Percentiles rank a stretch among this genome's conserved stretches.
These are phyloP conservation scores for Rallus crepitans DNA, from an alignment of 2,797 vertebrate species.

Conservation along the genomic window DNA sequence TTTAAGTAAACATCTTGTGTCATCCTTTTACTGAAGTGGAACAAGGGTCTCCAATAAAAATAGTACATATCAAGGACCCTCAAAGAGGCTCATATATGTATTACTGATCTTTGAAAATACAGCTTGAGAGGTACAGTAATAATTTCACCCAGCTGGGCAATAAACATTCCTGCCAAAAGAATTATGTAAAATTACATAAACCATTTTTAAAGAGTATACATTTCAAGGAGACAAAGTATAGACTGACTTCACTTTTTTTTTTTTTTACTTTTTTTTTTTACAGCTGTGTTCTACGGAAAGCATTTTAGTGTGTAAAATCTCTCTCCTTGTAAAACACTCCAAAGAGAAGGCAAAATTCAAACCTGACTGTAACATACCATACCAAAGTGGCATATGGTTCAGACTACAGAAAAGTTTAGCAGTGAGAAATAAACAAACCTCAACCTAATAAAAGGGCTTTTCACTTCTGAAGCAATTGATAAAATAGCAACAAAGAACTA, in stretches of 20 bases:
- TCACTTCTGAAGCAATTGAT: conserved; percentile 13
- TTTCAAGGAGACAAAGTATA: conserved; percentile 46
- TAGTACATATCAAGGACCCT: conserved; percentile 40
- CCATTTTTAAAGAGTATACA: conserved; percentile 36
- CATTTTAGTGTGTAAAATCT: conserved; percentile 38
- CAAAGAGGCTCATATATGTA: conserved; percentile 43
- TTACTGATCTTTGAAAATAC: conserved; percentile 69
- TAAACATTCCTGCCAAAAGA: conserved; percentile 82
- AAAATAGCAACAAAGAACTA: conserved; percentile 11
- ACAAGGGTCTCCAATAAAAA: conserved; percentile 71
- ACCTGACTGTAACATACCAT: neutral
- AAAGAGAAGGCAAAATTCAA: conserved; percentile 57
- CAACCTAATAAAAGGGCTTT: neutral
- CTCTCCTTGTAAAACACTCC: conserved; percentile 22
- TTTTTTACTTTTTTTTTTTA: neutral
- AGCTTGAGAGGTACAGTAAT: conserved; percentile 77
- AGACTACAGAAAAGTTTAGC: conserved; percentile 8
- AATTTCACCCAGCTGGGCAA: conserved; percentile 85
- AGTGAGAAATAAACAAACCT: neutral
- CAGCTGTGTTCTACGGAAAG: conserved; percentile 36
- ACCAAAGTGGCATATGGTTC: neutral
- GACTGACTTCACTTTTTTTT: neutral
- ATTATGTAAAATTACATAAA: conserved; percentile 81
- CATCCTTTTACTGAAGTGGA: conserved; percentile 65
- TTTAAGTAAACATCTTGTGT: conserved; percentile 72